Evolutionary conservation across 2,113 vertebrate genomes (phyloP).

Genomic region (Leucopternis melanops): DNA sequence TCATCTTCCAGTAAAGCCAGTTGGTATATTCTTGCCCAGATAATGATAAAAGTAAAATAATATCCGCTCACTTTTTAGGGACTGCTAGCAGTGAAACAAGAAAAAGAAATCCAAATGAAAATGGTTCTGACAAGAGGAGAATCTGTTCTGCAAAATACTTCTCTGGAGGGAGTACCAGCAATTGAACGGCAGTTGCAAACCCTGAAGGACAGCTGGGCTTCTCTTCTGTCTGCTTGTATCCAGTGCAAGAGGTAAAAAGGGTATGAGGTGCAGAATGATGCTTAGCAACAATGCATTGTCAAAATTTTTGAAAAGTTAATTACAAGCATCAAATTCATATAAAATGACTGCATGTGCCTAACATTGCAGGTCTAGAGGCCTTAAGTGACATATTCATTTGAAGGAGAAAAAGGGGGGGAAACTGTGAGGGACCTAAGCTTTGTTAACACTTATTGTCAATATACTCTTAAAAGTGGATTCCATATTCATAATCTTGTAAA

Average conservation of each 20-base stretch:
- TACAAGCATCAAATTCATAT: background rate
- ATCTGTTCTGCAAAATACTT: constrained; percentile 90
- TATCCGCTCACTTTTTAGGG: constrained; percentile 62
- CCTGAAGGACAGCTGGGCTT: constrained; percentile 90
- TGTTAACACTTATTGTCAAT: background rate
- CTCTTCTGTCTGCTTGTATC: constrained; percentile 85
- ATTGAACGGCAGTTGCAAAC: constrained; percentile 87
- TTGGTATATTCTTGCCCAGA: background rate
- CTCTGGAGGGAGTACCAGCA: constrained; percentile 83
- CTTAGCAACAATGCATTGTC: background rate
- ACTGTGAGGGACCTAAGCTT: background rate
- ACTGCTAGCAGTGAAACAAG: constrained; percentile 85
- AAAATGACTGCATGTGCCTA: background rate
- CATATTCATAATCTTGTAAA: background rate
- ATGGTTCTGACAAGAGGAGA: constrained; percentile 90
- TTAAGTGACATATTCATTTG: background rate
- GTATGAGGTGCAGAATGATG: background rate
- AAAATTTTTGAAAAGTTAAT: background rate
- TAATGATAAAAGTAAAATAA: background rate
- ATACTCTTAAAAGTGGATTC: background rate
- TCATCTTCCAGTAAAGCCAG: background rate
- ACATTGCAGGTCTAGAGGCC: background rate
- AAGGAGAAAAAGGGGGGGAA: background rate
- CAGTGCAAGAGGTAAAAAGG: constrained; percentile 89
- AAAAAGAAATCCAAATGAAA: constrained; percentile 95